Conservation (phyloP, 2,113 vertebrate species). For the Chloebia gouldiae region DNA sequence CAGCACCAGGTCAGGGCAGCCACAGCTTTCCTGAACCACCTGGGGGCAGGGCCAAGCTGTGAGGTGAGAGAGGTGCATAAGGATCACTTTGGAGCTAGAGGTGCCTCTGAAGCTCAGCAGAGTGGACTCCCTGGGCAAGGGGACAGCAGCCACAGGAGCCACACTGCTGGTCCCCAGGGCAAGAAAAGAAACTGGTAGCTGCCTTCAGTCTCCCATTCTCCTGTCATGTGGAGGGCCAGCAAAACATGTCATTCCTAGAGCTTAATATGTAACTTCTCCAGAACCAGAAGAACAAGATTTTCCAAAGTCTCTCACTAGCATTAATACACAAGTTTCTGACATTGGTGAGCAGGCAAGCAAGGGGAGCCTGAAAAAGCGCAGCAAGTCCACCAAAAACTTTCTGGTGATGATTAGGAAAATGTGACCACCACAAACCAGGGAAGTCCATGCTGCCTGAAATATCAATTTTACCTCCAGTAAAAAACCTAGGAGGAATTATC, state of each 20-base stretch:
- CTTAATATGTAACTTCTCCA: not conserved
- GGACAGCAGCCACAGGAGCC: not conserved
- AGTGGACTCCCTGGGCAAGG: not conserved
- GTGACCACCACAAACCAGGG: not conserved
- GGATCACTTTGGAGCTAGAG: not conserved
- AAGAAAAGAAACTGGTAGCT: not conserved
- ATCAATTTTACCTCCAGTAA: slow-evolving; percentile 12
- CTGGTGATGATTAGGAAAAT: not conserved
- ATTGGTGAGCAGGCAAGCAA: not conserved
- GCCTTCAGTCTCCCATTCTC: not conserved
- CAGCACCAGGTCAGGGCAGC: not conserved
- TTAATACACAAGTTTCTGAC: not conserved
- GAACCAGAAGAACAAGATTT: not conserved
- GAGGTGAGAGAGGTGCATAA: not conserved
- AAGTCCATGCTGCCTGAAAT: not conserved
- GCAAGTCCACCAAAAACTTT: not conserved
- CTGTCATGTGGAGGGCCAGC: not conserved
- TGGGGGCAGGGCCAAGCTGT: fast-evolving
- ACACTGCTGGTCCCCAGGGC: too few species aligned
- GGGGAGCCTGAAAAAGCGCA: not conserved
- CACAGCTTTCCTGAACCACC: fast-evolving
- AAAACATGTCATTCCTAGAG: not conserved
- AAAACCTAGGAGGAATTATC: slow-evolving; percentile 24
- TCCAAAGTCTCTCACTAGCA: not conserved
- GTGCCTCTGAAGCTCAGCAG: not conserved